These are phyloP conservation scores for Tetramorium simillimum DNA, from an alignment of 1,140 invertebrate genomes.

Conservation along the genomic window DNA sequence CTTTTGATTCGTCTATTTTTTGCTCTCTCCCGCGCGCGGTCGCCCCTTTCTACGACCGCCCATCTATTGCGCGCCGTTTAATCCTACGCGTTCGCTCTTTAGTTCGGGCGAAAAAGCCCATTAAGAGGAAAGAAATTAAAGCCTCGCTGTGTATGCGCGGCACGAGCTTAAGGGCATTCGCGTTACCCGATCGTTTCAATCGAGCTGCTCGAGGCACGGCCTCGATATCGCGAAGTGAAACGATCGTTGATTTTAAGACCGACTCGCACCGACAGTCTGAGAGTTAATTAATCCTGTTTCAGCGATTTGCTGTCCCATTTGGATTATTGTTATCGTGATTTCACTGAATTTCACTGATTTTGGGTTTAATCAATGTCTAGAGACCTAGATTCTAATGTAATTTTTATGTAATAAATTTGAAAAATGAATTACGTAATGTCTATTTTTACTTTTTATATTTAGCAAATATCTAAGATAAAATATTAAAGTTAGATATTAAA, in stretches of 20 bases:
- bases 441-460: background rate
- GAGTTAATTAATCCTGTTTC: conserved; percentile 51
- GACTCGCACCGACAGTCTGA: background rate
- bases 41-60: conserved; percentile 29
- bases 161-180: conserved; percentile 55
- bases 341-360: background rate
- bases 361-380: background rate
- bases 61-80: conserved; percentile 67
- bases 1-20: conserved; percentile 26
- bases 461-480: background rate
- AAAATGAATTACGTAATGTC: background rate
- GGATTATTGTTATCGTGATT: background rate
- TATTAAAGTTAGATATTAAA: conserved; percentile 5
- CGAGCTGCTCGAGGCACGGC: conserved; percentile 17
- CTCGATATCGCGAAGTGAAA: conserved; percentile 43
- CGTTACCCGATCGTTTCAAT: conserved; percentile 53
- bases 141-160: conserved; percentile 45
- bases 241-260: conserved; percentile 39
- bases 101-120: conserved; percentile 73
- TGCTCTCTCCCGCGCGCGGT: background rate
- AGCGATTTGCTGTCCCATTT: background rate
- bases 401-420: background rate
- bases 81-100: conserved; percentile 74
- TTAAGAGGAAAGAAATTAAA: conserved; percentile 78
- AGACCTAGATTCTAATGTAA: background rate